Percentiles rank a stretch among this genome's conserved stretches.
These are phyloP conservation scores for Erannis defoliaria DNA, from an alignment of 2,888 invertebrate species.

Conservation along the genomic window DNA sequence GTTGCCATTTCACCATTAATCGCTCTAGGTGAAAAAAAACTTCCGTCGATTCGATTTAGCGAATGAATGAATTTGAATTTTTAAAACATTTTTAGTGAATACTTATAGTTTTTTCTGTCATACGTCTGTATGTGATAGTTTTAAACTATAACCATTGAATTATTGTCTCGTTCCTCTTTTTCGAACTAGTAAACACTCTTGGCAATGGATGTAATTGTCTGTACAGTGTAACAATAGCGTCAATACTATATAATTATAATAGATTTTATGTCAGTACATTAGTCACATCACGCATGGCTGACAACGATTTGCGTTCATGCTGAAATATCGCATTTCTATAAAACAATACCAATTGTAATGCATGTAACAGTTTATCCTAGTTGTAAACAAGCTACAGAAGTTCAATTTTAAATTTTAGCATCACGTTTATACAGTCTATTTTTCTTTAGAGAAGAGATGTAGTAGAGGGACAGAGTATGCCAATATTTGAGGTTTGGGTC, in stretches of 20 bases:
- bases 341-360: conserved; percentile 7
- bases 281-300: conserved; percentile 39
- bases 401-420: neutral
- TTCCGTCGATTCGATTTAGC: no score
- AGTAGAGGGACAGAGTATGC: neutral
- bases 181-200: conserved; percentile 18
- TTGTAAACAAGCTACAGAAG: conserved; percentile 2
- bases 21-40: no score
- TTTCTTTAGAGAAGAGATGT: neutral
- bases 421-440: neutral
- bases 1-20: no score
- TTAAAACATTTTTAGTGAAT: no score
- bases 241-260: neutral
- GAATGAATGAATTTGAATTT: no score
- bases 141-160: neutral
- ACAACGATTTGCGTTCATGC: conserved; percentile 29
- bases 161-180: conserved; percentile 6
- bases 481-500: neutral
- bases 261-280: conserved; percentile 30
- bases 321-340: conserved; percentile 7
- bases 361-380: conserved; percentile 5
- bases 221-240: neutral
- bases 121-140: neutral
- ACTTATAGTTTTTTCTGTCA: no score
- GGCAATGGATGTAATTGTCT: conserved; percentile 1